Evolutionary conservation across 2,797 vertebrate genomes (phyloP), one percentile per base, ranked within the genome.

Genomic region (Mormyrops attenuatus): DNA sequence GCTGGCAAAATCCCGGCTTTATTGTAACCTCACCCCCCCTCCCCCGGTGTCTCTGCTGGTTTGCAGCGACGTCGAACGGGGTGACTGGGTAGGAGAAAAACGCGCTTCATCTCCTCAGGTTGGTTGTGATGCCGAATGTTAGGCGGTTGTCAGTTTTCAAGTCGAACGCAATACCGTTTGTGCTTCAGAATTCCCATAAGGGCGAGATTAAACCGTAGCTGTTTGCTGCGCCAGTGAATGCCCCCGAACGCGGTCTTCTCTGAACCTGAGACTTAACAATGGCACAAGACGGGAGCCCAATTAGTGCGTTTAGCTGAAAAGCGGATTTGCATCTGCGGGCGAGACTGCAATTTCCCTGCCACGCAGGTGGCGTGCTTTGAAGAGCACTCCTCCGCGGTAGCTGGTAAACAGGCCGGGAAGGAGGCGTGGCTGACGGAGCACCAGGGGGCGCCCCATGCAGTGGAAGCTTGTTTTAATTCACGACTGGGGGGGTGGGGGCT

Each of bases 381-480:
- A 85, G 44, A 53, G 49, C 41, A 53, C 47, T 85, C 84, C 22
- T 85, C 49, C 22, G n/a, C 20, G 30, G 49, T 15, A 26, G 84
- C 47, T 50, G 47, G 22, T 50, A 53, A 85, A 85, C 84, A 85
- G 84, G 47, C 50, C 26, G 26, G 47, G 44, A n/a, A 26, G 49
- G n/a, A 11, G 84, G n/a, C 44, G 49, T 85, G 22, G 22, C 84
- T 77, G 69, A 41, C 0, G 17, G 34, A n/a, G 73, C 73, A 44
- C 38, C 17, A 57, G 73, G 73, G 34, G 34, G 34, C 73, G 15
- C 52, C 6, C 77, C 9, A 66, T 55, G 47, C 77, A 30, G 80
- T 88, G 84, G 66, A 69, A 85, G 52, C 82, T 7, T 87, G 85
- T 13, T 47, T 47, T 85, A 50, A 85, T 50, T 85, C 84, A 85